A percentile compares a stretch with the other conserved stretches of the same genome.
phyloP scores from a whole-genome alignment of 30 jellyfish, hydroid and myxozoan species.

The Chironex yamaguchii region DNA sequence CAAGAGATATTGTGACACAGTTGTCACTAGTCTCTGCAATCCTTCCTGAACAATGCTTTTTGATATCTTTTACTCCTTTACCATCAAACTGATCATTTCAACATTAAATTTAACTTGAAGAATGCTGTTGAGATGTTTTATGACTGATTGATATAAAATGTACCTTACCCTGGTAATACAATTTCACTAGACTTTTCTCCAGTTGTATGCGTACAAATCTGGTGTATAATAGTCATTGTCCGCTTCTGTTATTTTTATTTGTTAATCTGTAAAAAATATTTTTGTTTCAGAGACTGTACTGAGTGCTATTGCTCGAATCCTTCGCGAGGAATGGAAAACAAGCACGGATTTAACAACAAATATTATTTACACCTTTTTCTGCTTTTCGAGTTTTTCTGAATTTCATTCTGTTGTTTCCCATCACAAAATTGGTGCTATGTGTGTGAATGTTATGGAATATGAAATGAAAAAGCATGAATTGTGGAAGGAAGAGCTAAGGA shows the following conservation, averaged over 20 bases:
- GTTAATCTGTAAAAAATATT: background rate
- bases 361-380: constrained; percentile 93
- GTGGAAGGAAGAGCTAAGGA: constrained; percentile 91
- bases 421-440: constrained; percentile 95
- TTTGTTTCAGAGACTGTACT: constrained; percentile 82
- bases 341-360: constrained; percentile 96
- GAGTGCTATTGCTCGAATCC: constrained; percentile 94
- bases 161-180: too few species aligned
- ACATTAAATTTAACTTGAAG: too few species aligned
- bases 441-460: constrained; percentile 85
- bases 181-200: too few species aligned
- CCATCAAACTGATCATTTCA: too few species aligned
- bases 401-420: constrained; percentile 85
- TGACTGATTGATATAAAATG: too few species aligned
- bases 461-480: constrained; percentile 84
- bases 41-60: too few species aligned
- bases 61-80: too few species aligned
- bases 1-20: too few species aligned
- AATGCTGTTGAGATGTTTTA: too few species aligned
- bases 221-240: background rate
- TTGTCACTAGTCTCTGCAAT: too few species aligned
- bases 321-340: constrained; percentile 97
- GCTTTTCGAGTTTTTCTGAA: constrained; percentile 98
- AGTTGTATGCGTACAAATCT: background rate
- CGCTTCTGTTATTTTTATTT: too few species aligned